Conservation (phyloP, 2,113 vertebrate genomes). For the Thalassoma bifasciatum region DNA sequence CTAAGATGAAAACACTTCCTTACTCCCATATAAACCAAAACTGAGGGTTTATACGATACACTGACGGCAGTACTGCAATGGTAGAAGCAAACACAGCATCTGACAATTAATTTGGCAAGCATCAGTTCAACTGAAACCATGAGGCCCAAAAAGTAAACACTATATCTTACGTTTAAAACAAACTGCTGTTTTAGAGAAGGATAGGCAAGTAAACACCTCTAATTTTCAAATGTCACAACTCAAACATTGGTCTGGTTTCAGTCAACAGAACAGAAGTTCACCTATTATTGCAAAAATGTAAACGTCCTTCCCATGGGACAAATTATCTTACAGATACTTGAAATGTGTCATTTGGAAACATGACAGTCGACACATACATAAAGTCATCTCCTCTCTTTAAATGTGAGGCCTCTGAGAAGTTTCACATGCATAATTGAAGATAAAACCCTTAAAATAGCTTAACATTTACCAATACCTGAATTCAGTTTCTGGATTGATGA, state of each 20-base stretch:
- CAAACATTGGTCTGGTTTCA: conserved; percentile 60
- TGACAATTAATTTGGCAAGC: conserved; percentile 62
- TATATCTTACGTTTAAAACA: conserved; percentile 65
- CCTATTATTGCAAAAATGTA: conserved; percentile 84
- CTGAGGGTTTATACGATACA: conserved; percentile 13
- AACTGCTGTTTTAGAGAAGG: conserved; percentile 66
- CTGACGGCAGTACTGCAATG: no score
- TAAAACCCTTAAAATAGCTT: neutral
- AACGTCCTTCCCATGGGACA: conserved; percentile 64
- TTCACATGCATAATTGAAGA: no score
- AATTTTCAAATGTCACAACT: conserved; percentile 54
- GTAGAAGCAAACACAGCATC: conserved; percentile 46
- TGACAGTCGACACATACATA: neutral
- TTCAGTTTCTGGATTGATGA: no score
- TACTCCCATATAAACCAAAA: conserved; percentile 33
- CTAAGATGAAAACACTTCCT: conserved; percentile 25
- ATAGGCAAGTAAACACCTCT: conserved; percentile 57
- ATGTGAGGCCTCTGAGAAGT: no score
- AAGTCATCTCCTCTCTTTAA: conserved; percentile 23
- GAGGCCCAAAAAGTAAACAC: conserved; percentile 63
- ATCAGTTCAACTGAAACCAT: conserved; percentile 48
- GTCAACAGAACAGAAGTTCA: conserved; percentile 69
- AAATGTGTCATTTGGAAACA: neutral
- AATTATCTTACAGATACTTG: conserved; percentile 39
- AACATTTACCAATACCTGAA: neutral